Evolutionary conservation across 2,888 invertebrate species (phyloP), one percentile per base, ranked within the genome.

Genomic region (Eurois occulta): DNA sequence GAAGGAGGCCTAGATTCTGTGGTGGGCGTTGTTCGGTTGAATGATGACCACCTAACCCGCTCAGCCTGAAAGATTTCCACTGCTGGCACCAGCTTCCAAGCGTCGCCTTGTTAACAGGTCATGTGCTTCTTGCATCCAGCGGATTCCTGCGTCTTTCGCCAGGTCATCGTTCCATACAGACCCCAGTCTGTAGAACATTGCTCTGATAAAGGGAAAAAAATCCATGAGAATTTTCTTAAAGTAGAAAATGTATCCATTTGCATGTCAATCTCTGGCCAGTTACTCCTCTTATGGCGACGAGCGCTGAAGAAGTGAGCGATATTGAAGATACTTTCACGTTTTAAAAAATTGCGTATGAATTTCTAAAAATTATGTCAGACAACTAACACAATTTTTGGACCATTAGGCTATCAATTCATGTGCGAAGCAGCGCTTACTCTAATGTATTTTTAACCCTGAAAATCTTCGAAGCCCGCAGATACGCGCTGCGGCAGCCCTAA

Each of bases 401-500:
- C 21, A 60, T 52, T 28, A 65, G 1, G 28, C 81, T 69, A 69
- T 77, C 62, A 70, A 68, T 83, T 68, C 58, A 60, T 28, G 67
- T 35, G 43, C 67, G n/a, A 38, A 48, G 1, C 65, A 83, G 4
- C 62, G 76, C 58, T 85, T 81, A 77, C 77, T 43, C 24, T 84
- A 84, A 84, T 84, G 76, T 70, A 43, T 80, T 83, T 84, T 66
- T 77, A 80, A 84, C 67, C 46, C 71, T 68, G 80, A 68, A 70
- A 75, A 75, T 80, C 79, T 78, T 76, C 65, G 58, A 84, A 84
- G 69, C 71, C 55, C 64, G n/a, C 70, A 69, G 72, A 84, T 72
- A 78, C 60, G 62, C 68, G 52, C 65, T 10, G 69, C 67, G 84
- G 55, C 84, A 88, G 52, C 88, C 88, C 86, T 88, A 64, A 66